A percentile compares a stretch with the other conserved stretches of the same genome.
These are phyloP conservation scores for Eupeodes latifasciatus DNA, from an alignment of 2,888 invertebrate genomes.

Conservation along the genomic window DNA sequence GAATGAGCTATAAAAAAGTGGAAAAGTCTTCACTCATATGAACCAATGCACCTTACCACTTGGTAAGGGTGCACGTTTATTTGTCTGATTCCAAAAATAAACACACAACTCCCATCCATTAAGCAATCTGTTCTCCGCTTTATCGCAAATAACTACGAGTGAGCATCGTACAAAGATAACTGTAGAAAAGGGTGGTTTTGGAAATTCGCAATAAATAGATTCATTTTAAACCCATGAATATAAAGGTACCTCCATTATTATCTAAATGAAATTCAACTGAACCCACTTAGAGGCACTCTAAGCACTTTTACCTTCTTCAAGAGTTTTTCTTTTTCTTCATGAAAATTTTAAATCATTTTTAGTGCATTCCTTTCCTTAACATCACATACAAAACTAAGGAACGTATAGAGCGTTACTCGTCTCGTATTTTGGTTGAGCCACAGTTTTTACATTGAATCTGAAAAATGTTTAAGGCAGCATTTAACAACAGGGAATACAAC, in stretches of 20 bases:
- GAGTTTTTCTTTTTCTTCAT: background rate
- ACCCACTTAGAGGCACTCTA: background rate
- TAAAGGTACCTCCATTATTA: background rate
- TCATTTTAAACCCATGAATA: background rate
- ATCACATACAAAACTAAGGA: too few relatives aligned
- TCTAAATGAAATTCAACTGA: constrained; percentile 5
- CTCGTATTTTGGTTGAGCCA: background rate
- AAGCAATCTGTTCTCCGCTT: background rate
- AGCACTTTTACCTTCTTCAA: background rate
- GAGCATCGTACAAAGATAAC: background rate
- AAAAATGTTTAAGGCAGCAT: constrained; percentile 44
- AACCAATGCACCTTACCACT: too few relatives aligned
- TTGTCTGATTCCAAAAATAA: background rate
- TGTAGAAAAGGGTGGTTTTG: background rate
- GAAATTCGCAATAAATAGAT: background rate
- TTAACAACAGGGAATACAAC: constrained; percentile 47
- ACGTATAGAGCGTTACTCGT: too few relatives aligned
- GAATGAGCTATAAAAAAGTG: too few relatives aligned
- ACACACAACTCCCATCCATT: background rate
- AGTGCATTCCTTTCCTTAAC: constrained; percentile 5
- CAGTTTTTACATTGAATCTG: constrained; percentile 19
- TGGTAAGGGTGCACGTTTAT: background rate
- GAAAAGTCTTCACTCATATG: too few relatives aligned
- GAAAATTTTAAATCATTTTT: constrained; percentile 25
- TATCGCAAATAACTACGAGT: background rate